Base-by-base conservation (phyloP, 2,113 vertebrate genomes). In the Australoheros scitulus region DNA sequence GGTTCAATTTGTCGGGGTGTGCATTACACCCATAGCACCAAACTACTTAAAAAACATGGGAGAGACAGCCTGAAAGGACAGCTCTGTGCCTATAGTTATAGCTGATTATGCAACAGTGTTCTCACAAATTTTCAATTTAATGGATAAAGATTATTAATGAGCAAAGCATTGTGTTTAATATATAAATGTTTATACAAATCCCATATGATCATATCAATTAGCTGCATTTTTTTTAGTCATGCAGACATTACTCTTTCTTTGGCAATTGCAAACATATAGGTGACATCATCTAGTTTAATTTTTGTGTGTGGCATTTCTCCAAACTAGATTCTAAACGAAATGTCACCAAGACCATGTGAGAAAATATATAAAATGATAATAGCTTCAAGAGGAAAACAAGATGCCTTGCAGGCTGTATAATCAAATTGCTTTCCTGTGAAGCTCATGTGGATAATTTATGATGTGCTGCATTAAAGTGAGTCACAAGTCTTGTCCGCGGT, bases 1-100 rank as follows among this genome's bases (percentile, higher is more conserved):
- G 82, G 82, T 93, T 89, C 84, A 91, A 83, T 92, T 92, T 85
- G 83, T 90, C 74, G 61, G 57, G 38, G 60, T 91, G 79, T 85
- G 65, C 80, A 32, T 72, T 65, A 83, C 70, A 24, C 75, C 43
- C 57, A 63, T 76, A 36, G 52, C 77, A 84, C 75, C 50, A 58
- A 77, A 57, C 74, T 18, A 50, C 65, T 65, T 70, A 10, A 87
- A 76, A 36, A 60, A 61, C 3, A 77, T 13, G 0, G 24, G 18
- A 75, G 20, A 36, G 47, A 65, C 24, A 70, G 10, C 26, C 43
- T 70, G 65, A 70, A 15, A 50, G 65, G 32, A 52, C 65, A 43
- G 13, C 47, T 79, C 17, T 56, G 43, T 38, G 81, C 22, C 59
- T 50, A 18, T 34, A 55, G 68, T 18, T 11, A 7, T 43, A 43